phyloP scores from a whole-genome alignment of 2,113 vertebrate genomes.

The Lipophrys pholis region DNA sequence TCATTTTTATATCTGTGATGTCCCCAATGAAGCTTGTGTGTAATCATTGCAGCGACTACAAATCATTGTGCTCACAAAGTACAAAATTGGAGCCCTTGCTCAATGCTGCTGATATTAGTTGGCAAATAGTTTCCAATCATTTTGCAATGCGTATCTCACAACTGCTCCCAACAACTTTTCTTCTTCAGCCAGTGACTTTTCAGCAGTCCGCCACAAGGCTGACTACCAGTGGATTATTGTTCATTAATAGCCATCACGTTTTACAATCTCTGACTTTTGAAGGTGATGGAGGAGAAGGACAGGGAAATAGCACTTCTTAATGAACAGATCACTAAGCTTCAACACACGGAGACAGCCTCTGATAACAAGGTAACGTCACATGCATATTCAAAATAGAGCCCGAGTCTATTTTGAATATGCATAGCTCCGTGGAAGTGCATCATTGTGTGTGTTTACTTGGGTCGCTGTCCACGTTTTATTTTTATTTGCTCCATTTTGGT shows the following conservation, averaged over 20 bases:
- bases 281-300: constrained; percentile 92
- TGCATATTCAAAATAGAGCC: constrained; percentile 59
- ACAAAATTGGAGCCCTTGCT: not conserved
- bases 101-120: constrained; percentile 19
- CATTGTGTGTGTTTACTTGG: constrained; percentile 66
- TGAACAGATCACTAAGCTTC: constrained; percentile 89
- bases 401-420: constrained; percentile 60
- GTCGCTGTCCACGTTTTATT: constrained; percentile 40
- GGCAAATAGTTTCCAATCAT: constrained; percentile 5
- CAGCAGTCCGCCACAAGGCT: constrained; percentile 9
- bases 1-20: too few species aligned
- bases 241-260: constrained; percentile 80
- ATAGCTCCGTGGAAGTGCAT: constrained; percentile 65
- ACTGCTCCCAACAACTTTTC: not conserved
- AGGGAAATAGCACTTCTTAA: constrained; percentile 89
- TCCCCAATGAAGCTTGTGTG: too few species aligned
- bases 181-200: constrained; percentile 9
- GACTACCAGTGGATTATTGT: constrained; percentile 39
- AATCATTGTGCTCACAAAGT: constrained; percentile 1
- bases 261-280: constrained; percentile 86
- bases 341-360: constrained; percentile 86
- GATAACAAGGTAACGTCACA: constrained; percentile 90
- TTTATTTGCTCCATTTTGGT: constrained; percentile 43
- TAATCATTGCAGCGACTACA: too few species aligned
- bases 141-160: not conserved